Evolutionary conservation across 2,888 invertebrate species (phyloP).

Genomic region (Fragum whitleyi): DNA sequence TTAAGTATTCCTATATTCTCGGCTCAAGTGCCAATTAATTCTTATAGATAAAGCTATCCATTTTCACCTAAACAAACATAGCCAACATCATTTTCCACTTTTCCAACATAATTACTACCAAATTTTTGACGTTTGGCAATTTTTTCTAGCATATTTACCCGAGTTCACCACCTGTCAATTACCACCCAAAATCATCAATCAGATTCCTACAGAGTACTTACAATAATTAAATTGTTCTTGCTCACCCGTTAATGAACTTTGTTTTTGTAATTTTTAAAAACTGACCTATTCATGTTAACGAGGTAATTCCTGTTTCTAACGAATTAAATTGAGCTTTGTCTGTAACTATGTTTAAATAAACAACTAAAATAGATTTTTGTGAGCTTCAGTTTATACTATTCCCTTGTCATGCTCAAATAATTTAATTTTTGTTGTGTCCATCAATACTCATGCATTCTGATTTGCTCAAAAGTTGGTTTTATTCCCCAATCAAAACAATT

Average conservation of each 20-base stretch:
- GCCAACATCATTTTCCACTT: slow-evolving; percentile 1
- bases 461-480: too few relatives aligned
- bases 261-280: neutral
- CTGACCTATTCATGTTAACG: too few relatives aligned
- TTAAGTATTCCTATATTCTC: neutral
- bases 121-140: neutral
- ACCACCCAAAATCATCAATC: slow-evolving; percentile 16
- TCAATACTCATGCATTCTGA: too few relatives aligned
- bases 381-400: too few relatives aligned
- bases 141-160: neutral
- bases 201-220: neutral
- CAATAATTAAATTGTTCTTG: slow-evolving; percentile 16
- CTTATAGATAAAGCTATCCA: slow-evolving; percentile 22
- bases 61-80: slow-evolving; percentile 23
- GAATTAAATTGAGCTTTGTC: too few relatives aligned
- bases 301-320: too few relatives aligned
- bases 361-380: too few relatives aligned
- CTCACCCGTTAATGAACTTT: slow-evolving; percentile 10
- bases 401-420: too few relatives aligned
- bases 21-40: slow-evolving; percentile 23
- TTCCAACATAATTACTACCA: slow-evolving; percentile 25
- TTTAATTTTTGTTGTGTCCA: too few relatives aligned
- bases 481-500: too few relatives aligned
- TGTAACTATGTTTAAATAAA: too few relatives aligned
- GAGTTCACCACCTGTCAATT: slow-evolving; percentile 17